Evolutionary conservation across 2,797 vertebrate genomes (phyloP).

Genomic region (Chloroceryle amazona): DNA sequence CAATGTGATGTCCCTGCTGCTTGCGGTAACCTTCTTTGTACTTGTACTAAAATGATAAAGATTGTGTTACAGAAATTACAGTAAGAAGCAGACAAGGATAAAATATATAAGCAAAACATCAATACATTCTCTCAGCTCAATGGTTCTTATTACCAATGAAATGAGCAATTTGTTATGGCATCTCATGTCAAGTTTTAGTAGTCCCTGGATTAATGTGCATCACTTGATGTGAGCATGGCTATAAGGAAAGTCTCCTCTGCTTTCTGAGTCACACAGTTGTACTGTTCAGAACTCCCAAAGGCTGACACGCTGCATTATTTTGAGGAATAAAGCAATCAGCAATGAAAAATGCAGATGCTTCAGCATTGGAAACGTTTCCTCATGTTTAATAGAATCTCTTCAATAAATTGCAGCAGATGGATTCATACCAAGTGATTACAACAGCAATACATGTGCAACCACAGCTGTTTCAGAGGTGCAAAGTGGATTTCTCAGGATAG

Average conservation of each 20-base stretch:
- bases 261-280: not conserved
- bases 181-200: not conserved
- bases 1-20: constrained; percentile 91
- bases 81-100: not conserved
- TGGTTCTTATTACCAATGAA: not conserved
- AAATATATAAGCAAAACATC: not conserved
- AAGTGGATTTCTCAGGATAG: not conserved
- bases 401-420: not conserved
- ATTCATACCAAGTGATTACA: not conserved
- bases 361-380: not conserved
- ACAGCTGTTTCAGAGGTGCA: fast-evolving
- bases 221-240: not conserved
- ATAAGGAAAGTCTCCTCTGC: not conserved
- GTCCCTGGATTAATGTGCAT: not conserved
- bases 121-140: not conserved
- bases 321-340: not conserved
- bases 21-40: constrained; percentile 93
- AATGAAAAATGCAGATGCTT: not conserved
- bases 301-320: not conserved
- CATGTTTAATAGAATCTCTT: not conserved
- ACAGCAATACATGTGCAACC: not conserved
- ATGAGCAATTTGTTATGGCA: not conserved
- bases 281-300: not conserved
- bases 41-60: constrained; percentile 86
- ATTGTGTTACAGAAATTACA: not conserved